Conservation (phyloP, 2,113 vertebrate genomes). For the Calcarius ornatus region DNA sequence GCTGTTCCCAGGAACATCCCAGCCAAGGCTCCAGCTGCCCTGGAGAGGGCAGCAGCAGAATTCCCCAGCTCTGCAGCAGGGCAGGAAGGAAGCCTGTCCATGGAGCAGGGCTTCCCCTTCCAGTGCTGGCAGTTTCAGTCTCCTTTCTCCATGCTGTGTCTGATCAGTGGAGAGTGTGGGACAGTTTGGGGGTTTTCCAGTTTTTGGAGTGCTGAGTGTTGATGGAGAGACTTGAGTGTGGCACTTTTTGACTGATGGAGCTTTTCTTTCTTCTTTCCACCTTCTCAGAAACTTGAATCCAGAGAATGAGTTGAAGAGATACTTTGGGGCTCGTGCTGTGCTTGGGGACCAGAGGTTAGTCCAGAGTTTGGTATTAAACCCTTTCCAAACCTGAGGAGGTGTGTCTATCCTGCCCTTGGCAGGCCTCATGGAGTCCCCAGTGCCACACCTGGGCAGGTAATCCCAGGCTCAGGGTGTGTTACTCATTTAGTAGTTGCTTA, state of each 20-base stretch:
- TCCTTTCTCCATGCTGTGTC: neutral
- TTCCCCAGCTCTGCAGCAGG: neutral
- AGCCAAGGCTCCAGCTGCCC: neutral
- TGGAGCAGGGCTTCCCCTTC: neutral
- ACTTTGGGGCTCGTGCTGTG: conserved; percentile 93
- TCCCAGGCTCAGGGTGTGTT: neutral
- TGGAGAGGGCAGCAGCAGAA: conserved; percentile 51
- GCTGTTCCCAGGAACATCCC: rapidly evolving
- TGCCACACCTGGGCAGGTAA: neutral
- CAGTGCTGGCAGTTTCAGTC: neutral
- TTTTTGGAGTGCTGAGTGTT: neutral
- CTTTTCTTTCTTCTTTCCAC: neutral
- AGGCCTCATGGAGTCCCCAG: neutral
- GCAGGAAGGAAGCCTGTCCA: rapidly evolving
- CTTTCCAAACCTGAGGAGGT: rapidly evolving
- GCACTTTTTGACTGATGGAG: neutral
- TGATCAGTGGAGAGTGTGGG: neutral
- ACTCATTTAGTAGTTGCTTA: neutral
- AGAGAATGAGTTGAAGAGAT: conserved; percentile 94
- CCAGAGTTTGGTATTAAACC: neutral
- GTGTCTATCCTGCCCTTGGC: neutral
- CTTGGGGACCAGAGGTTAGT: conserved; percentile 92
- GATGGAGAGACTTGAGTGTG: neutral
- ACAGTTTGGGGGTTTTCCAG: neutral
- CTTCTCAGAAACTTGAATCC: conserved; percentile 89